Conservation (phyloP, 1,140 invertebrate genomes). For the Bursaphelenchus mucronatus region DNA sequence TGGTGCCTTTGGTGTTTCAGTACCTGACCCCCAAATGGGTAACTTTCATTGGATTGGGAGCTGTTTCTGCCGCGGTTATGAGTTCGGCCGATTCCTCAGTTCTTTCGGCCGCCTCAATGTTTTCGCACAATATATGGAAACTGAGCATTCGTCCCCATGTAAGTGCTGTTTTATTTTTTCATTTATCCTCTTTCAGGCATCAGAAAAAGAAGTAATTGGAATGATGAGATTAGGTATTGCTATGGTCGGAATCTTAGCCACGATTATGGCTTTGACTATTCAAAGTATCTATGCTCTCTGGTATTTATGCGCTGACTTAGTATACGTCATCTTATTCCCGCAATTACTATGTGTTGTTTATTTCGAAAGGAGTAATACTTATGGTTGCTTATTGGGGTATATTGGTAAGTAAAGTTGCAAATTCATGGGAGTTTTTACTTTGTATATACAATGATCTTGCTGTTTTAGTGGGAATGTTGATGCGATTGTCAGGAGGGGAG, state of each 20-base stretch:
- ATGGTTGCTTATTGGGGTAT: constrained; percentile 74
- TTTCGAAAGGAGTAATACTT: constrained; percentile 89
- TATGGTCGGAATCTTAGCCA: constrained; percentile 81
- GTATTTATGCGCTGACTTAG: constrained; percentile 92
- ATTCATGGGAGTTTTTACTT: constrained; percentile 19
- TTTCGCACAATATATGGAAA: constrained; percentile 94
- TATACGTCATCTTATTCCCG: constrained; percentile 92
- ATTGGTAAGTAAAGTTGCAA: constrained; percentile 40
- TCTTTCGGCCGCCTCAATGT: constrained; percentile 92
- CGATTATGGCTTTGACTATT: constrained; percentile 89
- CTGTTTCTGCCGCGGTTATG: constrained; percentile 87
- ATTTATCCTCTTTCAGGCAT: constrained; percentile 67
- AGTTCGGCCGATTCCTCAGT: constrained; percentile 89
- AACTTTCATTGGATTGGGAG: constrained; percentile 90
- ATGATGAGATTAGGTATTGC: constrained; percentile 90
- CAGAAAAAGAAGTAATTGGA: constrained; percentile 93
- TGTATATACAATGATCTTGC: constrained; percentile 36
- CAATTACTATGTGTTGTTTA: constrained; percentile 96
- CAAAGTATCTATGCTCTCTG: constrained; percentile 94
- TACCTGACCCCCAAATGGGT: constrained; percentile 85
- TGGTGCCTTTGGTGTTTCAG: constrained; percentile 90
- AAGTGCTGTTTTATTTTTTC: constrained; percentile 54
- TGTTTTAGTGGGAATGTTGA: constrained; percentile 81
- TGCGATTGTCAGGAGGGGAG: constrained; percentile 82
- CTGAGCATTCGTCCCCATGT: constrained; percentile 86